A percentile compares a stretch with the other conserved stretches of the same genome.
These are phyloP conservation scores for Rhinoraja longicauda DNA, from an alignment of 2,797 vertebrate species.

Conservation along the genomic window DNA sequence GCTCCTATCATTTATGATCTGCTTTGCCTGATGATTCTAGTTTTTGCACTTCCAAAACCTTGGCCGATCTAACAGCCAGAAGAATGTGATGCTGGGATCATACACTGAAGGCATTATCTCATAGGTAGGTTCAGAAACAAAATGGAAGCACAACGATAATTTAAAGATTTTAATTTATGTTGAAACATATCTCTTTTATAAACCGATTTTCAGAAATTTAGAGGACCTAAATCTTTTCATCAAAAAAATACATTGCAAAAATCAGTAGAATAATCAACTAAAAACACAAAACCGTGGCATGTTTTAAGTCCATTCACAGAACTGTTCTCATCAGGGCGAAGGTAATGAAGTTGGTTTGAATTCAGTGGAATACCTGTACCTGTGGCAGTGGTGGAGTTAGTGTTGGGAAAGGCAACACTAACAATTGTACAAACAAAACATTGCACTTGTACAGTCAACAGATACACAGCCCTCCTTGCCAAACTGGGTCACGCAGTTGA, in stretches of 20 bases:
- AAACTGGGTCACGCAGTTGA: not conserved
- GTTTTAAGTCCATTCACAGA: not conserved
- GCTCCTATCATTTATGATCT: too few relatives aligned
- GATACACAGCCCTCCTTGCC: not conserved
- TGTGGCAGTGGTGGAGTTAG: not conserved
- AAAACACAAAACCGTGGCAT: not conserved
- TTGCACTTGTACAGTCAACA: not conserved
- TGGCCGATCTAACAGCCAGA: too few relatives aligned
- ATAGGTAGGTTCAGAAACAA: not conserved
- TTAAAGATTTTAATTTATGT: constrained; percentile 36
- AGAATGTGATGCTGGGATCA: not conserved
- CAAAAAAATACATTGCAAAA: constrained; percentile 14
- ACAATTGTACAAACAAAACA: constrained; percentile 22
- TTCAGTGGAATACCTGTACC: not conserved
- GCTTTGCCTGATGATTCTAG: not conserved
- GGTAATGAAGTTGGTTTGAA: constrained; percentile 2
- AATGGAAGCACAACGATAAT: not conserved
- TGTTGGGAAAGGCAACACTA: not conserved
- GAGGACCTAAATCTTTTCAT: constrained; percentile 3
- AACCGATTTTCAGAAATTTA: constrained; percentile 29
- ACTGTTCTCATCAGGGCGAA: not conserved
- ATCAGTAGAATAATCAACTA: not conserved
- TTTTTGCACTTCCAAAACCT: not conserved
- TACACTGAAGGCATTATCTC: not conserved
- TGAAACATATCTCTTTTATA: not conserved